A percentile compares a stretch with the other conserved stretches of the same genome.
phyloP scores from a whole-genome alignment of 2,797 vertebrate genomes.

The Peromyscus attwateri region DNA sequence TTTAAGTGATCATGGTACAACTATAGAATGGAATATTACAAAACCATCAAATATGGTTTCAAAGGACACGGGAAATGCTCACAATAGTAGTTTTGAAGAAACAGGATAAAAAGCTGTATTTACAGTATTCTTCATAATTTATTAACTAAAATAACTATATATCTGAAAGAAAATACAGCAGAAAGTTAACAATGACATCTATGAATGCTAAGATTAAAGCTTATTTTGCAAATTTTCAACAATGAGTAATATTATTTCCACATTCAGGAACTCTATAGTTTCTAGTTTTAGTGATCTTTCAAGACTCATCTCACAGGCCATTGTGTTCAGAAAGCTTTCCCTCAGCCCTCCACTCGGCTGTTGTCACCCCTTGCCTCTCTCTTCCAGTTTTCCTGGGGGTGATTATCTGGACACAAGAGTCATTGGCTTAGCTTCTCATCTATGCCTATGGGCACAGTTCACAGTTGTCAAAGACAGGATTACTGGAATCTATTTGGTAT shows the following conservation, averaged over 20 bases:
- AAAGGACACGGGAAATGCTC: slow-evolving; percentile 59
- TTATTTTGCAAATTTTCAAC: slow-evolving; percentile 55
- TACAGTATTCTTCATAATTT: slow-evolving; percentile 60
- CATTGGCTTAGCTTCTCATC: slow-evolving; percentile 25
- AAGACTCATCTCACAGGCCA: slow-evolving; percentile 19
- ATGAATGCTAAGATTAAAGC: slow-evolving; percentile 41
- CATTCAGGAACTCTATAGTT: slow-evolving; percentile 41
- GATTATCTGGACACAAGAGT: slow-evolving; percentile 38
- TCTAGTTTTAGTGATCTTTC: slow-evolving; percentile 39
- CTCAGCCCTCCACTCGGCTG: slow-evolving; percentile 12
- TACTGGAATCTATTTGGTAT: slow-evolving; percentile 7
- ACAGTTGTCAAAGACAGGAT: background rate
- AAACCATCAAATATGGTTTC: slow-evolving; percentile 64
- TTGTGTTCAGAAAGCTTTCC: slow-evolving; percentile 20
- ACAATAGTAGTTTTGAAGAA: slow-evolving; percentile 45
- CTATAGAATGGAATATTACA: slow-evolving; percentile 52
- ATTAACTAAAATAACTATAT: slow-evolving; percentile 68
- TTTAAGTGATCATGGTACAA: slow-evolving; percentile 54
- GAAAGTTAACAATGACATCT: slow-evolving; percentile 65
- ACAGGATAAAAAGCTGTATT: slow-evolving; percentile 54
- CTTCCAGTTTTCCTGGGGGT: background rate
- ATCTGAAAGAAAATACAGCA: slow-evolving; percentile 61
- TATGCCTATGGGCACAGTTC: background rate
- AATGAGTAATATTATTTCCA: slow-evolving; percentile 36
- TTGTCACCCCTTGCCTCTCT: background rate